These are phyloP conservation scores for Schlechtendalia chinensis DNA, from an alignment of 1,140 invertebrate species.

Conservation along the genomic window DNA sequence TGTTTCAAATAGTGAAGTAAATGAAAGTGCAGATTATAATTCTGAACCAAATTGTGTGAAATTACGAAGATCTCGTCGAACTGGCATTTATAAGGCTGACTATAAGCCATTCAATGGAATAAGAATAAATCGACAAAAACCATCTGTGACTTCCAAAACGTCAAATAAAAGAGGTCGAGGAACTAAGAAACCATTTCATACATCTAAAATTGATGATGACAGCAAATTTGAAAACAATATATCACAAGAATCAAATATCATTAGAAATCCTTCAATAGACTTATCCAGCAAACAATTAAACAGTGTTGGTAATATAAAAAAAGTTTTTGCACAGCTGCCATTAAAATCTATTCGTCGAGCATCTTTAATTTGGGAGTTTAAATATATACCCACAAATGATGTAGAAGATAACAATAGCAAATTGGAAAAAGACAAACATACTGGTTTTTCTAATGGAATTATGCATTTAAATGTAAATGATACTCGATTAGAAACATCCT, in stretches of 20 bases:
- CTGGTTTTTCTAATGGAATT: neutral
- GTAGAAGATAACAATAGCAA: neutral
- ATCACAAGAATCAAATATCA: neutral
- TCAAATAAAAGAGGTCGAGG: neutral
- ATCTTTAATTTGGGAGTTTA: slow-evolving; percentile 16
- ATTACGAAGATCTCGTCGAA: slow-evolving; percentile 1
- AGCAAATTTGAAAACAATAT: neutral
- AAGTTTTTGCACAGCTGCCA: neutral
- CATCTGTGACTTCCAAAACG: neutral
- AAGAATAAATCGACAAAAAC: neutral
- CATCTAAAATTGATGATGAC: neutral
- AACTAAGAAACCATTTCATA: neutral
- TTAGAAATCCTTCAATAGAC: neutral
- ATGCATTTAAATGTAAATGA: neutral
- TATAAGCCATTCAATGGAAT: neutral
- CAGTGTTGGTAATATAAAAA: slow-evolving; percentile 2
- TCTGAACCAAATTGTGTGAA: neutral
- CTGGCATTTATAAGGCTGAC: neutral
- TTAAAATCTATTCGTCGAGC: slow-evolving; percentile 13
- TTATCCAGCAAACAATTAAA: neutral
- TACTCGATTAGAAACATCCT: neutral
- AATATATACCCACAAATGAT: neutral
- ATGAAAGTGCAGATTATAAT: slow-evolving; percentile 26
- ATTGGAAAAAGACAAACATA: neutral
- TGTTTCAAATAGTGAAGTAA: slow-evolving; percentile 21